Evolutionary conservation across 2,888 invertebrate species (phyloP).

Genomic region (Petrolisthes manimaculis): DNA sequence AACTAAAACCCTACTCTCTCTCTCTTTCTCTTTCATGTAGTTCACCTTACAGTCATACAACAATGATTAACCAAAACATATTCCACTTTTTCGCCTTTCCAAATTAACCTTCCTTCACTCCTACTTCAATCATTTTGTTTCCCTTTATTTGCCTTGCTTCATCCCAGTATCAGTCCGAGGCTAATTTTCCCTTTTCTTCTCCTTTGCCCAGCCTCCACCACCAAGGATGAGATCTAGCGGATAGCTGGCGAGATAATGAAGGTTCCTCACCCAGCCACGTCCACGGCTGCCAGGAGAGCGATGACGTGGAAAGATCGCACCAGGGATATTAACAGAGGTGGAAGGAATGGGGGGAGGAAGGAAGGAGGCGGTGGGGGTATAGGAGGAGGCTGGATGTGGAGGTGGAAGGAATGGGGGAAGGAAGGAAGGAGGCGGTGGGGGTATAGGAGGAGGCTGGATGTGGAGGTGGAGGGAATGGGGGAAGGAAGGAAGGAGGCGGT

Average conservation of each 20-base stretch:
- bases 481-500: not conserved
- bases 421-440: not conserved
- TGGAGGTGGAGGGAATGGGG: not conserved
- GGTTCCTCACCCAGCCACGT: too few relatives aligned
- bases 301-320: not conserved
- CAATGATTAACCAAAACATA: not conserved
- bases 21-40: not conserved
- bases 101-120: not conserved
- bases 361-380: not conserved
- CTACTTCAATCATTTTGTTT: too few relatives aligned
- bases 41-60: not conserved
- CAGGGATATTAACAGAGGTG: not conserved
- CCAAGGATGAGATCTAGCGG: not conserved
- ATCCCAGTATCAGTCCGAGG: too few relatives aligned
- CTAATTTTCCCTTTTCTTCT: too few relatives aligned
- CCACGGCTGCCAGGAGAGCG: not conserved
- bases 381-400: not conserved
- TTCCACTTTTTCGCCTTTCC: not conserved
- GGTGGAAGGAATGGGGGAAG: not conserved
- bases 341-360: not conserved
- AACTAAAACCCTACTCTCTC: not conserved
- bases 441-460: not conserved
- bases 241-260: too few relatives aligned
- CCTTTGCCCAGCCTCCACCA: not conserved
- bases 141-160: too few relatives aligned